Evolutionary conservation across 2,113 vertebrate species (phyloP).

Genomic region (Engystomops pustulosus): DNA sequence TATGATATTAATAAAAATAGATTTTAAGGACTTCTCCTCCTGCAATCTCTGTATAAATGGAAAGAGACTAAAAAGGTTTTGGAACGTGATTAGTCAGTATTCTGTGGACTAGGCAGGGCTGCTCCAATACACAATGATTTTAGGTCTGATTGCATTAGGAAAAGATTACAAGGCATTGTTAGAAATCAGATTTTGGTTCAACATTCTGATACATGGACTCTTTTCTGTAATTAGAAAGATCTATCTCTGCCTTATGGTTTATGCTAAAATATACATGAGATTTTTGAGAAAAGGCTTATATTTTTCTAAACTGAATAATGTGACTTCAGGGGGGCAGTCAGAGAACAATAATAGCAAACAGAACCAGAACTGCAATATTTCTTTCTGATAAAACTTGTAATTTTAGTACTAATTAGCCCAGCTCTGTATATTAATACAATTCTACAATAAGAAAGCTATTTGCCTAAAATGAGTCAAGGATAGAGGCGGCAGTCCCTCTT

Average conservation of each 20-base stretch:
- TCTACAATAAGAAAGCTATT: not conserved
- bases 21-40: constrained; percentile 23
- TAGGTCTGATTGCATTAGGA: constrained; percentile 30
- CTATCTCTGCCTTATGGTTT: not conserved
- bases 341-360: not conserved
- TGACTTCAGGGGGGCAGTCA: not conserved
- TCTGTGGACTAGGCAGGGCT: not conserved
- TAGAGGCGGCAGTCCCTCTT: too few relatives aligned
- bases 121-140: not conserved
- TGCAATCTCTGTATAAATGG: not conserved
- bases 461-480: too few relatives aligned
- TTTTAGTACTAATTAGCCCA: not conserved
- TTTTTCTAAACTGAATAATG: not conserved
- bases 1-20: constrained; percentile 26
- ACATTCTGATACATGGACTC: not conserved
- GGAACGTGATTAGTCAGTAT: constrained; percentile 16
- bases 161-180: constrained; percentile 13
- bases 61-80: constrained; percentile 1
- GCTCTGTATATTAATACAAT: not conserved
- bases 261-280: not conserved
- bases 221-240: constrained; percentile 15
- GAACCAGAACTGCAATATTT: not conserved
- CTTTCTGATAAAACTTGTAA: not conserved
- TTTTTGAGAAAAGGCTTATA: not conserved
- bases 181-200: constrained; percentile 7